Base-by-base conservation (phyloP, 2,113 vertebrate species). In the Ptychochromis oligacanthus region DNA sequence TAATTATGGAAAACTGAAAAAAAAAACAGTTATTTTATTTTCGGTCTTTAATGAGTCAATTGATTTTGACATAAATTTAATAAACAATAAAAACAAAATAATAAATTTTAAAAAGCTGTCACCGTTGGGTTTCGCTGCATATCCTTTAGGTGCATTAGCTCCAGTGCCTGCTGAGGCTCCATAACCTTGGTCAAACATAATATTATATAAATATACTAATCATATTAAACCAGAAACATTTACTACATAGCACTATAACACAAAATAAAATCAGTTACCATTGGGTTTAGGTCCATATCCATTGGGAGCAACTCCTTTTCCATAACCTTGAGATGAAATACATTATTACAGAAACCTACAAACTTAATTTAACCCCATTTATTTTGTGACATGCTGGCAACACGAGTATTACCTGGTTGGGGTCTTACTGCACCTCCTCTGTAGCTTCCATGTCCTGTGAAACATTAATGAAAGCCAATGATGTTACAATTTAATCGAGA, bases 201-300 rank as follows among this genome's bases (percentile, higher is more conserved):
- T 18, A 17, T 22, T 4, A 58, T 9, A 80, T 62, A n/a, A 80
- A 64, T 57, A 70, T 22, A 26, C 1, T 43, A 72, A 8, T 54
- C 26, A 28, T 2, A 60, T 38, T 14, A 7, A 61, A 76, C 1
- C 18, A 54, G 34, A 10, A 61, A 14, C 1, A 52, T 38, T 24
- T 54, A 38, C 43, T 15, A 20, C 31, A 40, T 18, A 11, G 1
- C 15, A 56, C 4, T 11, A 20, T 7, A 80, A 31, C 9, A 26
- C 0, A 22, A 81, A 82, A 75, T 52, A 38, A n/a, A 2, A 70
- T 40, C 2, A 36, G 1, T 60, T 90, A 92, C 88, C 90, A 79
- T 49, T 89, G 22, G 85, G 90, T 82, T 86, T 91, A 5, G 20
- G 15, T 84, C 88, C 88, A 90, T 90, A 92, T 61, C 89, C 87